Conservation (phyloP, 2,797 vertebrate genomes). For the Synanceia verrucosa region DNA sequence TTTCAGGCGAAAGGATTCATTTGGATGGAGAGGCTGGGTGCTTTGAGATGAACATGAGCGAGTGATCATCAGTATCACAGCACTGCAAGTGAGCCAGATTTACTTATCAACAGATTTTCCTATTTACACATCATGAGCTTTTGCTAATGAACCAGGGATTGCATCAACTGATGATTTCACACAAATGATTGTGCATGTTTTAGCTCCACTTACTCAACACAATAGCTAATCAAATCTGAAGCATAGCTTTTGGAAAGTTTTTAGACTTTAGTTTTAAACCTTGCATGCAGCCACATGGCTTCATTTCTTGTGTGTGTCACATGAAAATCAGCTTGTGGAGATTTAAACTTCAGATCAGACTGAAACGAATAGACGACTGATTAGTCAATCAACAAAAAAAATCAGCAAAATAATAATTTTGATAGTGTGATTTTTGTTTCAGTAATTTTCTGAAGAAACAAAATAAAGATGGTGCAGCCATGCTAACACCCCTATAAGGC, state of each 20-base stretch:
- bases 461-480: not conserved
- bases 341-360: not conserved
- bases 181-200: conserved; percentile 3
- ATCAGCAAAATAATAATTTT: not conserved
- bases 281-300: not conserved
- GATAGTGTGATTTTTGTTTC: not conserved
- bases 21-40: not conserved
- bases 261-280: not conserved
- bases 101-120: conserved; percentile 34
- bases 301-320: not conserved
- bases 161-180: conserved; percentile 13
- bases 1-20: conserved; percentile 14
- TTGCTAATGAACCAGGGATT: conserved; percentile 12
- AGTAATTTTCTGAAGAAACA: not conserved
- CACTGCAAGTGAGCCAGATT: conserved; percentile 33
- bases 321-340: not conserved
- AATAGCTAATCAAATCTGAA: not conserved
- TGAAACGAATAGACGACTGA: not conserved
- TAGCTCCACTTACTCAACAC: not conserved
- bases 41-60: conserved; percentile 17
- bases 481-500: not conserved
- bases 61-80: conserved; percentile 22
- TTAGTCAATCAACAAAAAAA: not conserved
- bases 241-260: not conserved
- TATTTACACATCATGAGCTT: conserved; percentile 26